These are phyloP conservation scores for Osmerus eperlanus DNA, from an alignment of 2,113 vertebrate species.

Conservation along the genomic window DNA sequence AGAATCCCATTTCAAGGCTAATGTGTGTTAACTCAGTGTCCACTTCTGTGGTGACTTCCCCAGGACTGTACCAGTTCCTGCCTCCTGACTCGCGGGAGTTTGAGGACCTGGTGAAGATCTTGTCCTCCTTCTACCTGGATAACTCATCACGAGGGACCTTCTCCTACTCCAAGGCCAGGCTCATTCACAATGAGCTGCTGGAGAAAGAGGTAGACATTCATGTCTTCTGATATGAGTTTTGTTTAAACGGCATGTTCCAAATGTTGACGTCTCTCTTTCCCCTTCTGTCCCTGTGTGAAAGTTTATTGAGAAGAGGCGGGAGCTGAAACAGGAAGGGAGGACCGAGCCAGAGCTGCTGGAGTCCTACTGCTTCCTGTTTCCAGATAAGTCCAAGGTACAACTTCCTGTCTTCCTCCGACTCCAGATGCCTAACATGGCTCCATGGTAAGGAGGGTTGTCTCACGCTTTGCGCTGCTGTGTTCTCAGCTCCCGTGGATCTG, in stretches of 20 bases:
- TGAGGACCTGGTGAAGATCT: slow-evolving; percentile 86
- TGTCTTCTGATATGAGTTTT: background rate
- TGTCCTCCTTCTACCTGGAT: slow-evolving; percentile 88
- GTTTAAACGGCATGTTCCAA: background rate
- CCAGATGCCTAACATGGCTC: background rate
- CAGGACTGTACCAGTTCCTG: slow-evolving; percentile 88
- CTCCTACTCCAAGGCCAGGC: slow-evolving; percentile 84
- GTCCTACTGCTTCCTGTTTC: slow-evolving; percentile 87
- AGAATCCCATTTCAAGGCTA: too few relatives aligned
- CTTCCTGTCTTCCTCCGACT: background rate
- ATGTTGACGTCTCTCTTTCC: background rate
- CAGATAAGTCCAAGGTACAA: slow-evolving; percentile 83
- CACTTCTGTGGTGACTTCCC: slow-evolving; percentile 2
- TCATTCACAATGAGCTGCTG: slow-evolving; percentile 91
- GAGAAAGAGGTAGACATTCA: slow-evolving; percentile 86
- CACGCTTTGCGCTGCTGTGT: background rate
- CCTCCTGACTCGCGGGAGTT: slow-evolving; percentile 85
- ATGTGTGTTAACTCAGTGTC: slow-evolving; percentile 9
- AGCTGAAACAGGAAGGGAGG: slow-evolving; percentile 86
- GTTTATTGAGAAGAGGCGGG: slow-evolving; percentile 92
- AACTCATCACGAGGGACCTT: slow-evolving; percentile 79
- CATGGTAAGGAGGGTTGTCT: background rate
- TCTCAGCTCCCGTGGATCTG: slow-evolving; percentile 78
- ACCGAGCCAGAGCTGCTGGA: slow-evolving; percentile 88
- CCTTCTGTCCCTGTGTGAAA: slow-evolving; percentile 46